Conservation (phyloP, 2,888 invertebrate species). For the Branchipolynoe longqiensis region DNA sequence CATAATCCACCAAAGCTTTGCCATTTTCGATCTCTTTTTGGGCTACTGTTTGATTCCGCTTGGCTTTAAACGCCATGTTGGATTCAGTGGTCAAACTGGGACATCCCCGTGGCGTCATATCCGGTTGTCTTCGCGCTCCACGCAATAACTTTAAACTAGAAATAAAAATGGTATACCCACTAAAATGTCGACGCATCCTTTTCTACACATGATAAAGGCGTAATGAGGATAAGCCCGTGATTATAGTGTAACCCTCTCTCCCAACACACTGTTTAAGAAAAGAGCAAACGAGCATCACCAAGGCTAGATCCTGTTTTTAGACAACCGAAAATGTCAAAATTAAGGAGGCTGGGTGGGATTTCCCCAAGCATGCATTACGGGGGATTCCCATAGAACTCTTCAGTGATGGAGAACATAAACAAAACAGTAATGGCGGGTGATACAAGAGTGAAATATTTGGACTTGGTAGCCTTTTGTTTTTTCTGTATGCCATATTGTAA, state of each 20-base stretch:
- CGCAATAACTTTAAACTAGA: background rate
- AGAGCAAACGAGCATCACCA: no score
- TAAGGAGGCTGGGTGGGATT: background rate
- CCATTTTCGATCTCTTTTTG: slow-evolving; percentile 73
- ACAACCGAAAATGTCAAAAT: background rate
- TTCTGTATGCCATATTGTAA: background rate
- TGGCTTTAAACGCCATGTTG: slow-evolving; percentile 58
- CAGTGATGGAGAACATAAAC: background rate
- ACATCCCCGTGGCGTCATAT: slow-evolving; percentile 16
- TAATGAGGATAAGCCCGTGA: background rate
- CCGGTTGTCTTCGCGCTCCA: no score
- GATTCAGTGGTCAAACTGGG: background rate
- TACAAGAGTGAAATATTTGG: background rate
- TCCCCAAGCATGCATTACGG: background rate
- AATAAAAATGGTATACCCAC: background rate
- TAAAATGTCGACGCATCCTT: background rate
- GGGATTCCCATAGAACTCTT: background rate
- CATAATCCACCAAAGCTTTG: slow-evolving; percentile 72
- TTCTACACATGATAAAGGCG: background rate
- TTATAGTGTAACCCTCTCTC: background rate
- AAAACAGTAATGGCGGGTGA: background rate
- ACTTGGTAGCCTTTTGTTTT: background rate
- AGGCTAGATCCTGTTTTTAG: no score
- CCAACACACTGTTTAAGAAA: background rate
- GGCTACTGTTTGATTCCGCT: slow-evolving; percentile 56